These are phyloP conservation scores for Chroicocephalus ridibundus DNA, from an alignment of 2,113 vertebrate species.

Conservation along the genomic window DNA sequence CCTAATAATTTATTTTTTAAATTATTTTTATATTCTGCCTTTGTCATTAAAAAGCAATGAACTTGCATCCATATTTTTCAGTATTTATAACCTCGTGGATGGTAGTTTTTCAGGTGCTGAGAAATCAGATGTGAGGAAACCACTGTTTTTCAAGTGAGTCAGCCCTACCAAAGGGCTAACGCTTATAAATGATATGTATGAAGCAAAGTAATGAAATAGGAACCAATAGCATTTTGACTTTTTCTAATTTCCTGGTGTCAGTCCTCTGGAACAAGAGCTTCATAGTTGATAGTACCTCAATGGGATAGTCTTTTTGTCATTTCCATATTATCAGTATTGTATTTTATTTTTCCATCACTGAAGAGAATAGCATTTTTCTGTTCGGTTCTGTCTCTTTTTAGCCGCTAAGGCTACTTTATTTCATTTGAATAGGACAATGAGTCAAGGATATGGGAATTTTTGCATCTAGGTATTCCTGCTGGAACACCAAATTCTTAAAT, in stretches of 20 bases:
- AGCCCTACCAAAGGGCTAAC: not conserved
- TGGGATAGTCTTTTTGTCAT: not conserved
- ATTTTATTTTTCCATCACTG: not conserved
- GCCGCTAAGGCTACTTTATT: not conserved
- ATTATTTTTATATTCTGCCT: not conserved
- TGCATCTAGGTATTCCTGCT: not conserved
- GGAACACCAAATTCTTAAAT: not conserved
- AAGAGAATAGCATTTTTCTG: not conserved
- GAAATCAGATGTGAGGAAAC: not conserved
- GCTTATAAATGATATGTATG: not conserved
- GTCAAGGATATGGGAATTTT: not conserved
- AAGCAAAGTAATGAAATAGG: not conserved
- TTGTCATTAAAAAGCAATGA: not conserved
- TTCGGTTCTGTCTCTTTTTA: not conserved
- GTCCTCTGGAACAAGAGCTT: not conserved
- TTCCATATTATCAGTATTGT: not conserved
- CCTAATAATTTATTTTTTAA: not conserved
- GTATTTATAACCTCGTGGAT: not conserved
- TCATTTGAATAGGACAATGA: not conserved
- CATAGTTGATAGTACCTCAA: not conserved
- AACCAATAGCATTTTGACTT: not conserved
- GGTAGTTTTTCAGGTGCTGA: not conserved
- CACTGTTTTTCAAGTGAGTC: not conserved
- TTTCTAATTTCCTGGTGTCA: constrained; percentile 37
- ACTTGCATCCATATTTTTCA: not conserved